These are phyloP conservation scores for Danio tinwini DNA, from an alignment of 2,797 vertebrate genomes.

Conservation along the genomic window DNA sequence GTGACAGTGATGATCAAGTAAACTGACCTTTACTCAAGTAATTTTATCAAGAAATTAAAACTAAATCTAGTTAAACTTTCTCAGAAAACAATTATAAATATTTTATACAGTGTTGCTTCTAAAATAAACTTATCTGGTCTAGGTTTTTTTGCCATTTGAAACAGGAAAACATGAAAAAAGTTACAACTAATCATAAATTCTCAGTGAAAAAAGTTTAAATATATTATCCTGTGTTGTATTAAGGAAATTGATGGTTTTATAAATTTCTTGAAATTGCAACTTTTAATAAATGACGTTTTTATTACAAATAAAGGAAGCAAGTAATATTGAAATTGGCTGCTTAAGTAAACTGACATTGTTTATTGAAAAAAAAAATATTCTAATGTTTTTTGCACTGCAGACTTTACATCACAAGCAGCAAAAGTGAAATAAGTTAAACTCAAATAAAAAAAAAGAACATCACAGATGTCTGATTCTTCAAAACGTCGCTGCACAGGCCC, in stretches of 20 bases:
- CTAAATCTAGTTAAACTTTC: not conserved
- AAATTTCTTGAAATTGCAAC: too few species aligned
- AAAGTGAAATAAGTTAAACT: conserved; percentile 20
- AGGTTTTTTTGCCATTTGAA: not conserved
- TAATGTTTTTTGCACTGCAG: not conserved
- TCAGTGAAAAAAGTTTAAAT: not conserved
- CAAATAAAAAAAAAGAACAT: conserved; percentile 49
- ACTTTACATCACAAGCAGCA: not conserved
- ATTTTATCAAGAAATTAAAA: too few species aligned
- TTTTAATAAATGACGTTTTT: too few species aligned
- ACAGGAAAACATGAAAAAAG: not conserved
- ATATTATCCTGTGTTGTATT: not conserved
- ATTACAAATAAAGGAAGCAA: too few species aligned
- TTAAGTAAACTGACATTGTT: not conserved
- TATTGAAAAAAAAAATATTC: too few species aligned
- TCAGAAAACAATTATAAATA: not conserved
- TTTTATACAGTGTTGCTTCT: not conserved
- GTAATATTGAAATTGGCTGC: not conserved
- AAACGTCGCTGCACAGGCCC: conserved; percentile 43
- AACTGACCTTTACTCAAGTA: too few species aligned
- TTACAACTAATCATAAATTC: too few species aligned
- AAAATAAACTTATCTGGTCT: not conserved
- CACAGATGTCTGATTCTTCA: conserved; percentile 55
- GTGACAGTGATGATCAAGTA: too few species aligned
- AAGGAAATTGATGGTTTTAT: not conserved